phyloP scores from a whole-genome alignment of 1,140 invertebrate species.

The Tigriopus japonicus region DNA sequence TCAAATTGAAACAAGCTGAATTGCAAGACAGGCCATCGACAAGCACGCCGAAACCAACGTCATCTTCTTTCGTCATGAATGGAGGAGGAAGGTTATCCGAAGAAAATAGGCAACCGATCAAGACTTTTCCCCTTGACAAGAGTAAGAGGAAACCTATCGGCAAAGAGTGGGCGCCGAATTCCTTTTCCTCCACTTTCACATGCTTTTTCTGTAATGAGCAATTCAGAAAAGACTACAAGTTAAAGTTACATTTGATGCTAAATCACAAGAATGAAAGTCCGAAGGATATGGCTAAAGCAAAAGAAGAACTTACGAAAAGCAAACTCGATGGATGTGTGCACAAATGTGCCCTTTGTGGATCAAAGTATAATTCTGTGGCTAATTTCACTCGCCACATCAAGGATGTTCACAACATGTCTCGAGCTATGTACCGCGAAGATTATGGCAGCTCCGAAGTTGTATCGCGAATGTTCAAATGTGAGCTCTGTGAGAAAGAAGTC shows the following conservation, averaged over 20 bases:
- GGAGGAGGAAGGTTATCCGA: no score
- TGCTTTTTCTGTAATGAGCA: slow-evolving; percentile 14
- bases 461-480: slow-evolving; percentile 7
- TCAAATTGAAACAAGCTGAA: background rate
- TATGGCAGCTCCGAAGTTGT: slow-evolving; percentile 6
- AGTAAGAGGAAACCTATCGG: background rate
- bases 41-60: background rate
- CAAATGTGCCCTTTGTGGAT: slow-evolving; percentile 10
- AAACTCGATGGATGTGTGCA: background rate
- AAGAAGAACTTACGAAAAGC: slow-evolving; percentile 5
- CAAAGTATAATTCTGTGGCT: background rate
- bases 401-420: slow-evolving; percentile 8
- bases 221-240: slow-evolving; percentile 8
- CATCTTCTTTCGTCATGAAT: background rate
- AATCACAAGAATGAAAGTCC: slow-evolving; percentile 2
- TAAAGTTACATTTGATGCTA: slow-evolving; percentile 8
- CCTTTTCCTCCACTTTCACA: slow-evolving; percentile 3
- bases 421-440: background rate
- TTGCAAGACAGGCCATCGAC: background rate
- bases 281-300: slow-evolving; percentile 9
- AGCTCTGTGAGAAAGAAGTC: slow-evolving; percentile 11
- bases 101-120: no score
- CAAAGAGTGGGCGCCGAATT: slow-evolving; percentile 1
- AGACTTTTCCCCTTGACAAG: background rate
- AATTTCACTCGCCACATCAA: slow-evolving; percentile 9